phyloP scores from a whole-genome alignment of 2,113 vertebrate genomes.

The Actinemys pallida region DNA sequence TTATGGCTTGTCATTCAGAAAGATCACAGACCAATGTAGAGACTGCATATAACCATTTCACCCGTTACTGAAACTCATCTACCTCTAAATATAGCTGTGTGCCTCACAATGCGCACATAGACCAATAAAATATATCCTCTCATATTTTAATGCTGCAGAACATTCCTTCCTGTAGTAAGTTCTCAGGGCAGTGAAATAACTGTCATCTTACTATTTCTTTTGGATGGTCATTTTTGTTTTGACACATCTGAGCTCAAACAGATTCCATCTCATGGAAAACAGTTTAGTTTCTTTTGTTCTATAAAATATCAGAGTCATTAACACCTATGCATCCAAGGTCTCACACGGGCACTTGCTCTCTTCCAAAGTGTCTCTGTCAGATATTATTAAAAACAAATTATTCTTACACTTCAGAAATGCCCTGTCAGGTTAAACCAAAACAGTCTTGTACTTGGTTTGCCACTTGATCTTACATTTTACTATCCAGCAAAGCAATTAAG shows the following conservation, averaged over 20 bases:
- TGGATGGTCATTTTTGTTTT: conserved; percentile 14
- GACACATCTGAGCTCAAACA: conserved; percentile 1
- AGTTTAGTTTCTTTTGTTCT: not conserved
- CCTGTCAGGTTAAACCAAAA: not conserved
- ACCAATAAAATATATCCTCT: conserved; percentile 31
- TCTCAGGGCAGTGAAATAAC: not conserved
- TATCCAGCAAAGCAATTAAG: not conserved
- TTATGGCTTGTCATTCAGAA: conserved; percentile 17
- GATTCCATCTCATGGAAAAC: conserved; percentile 4
- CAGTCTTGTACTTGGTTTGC: not conserved
- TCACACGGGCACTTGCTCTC: not conserved
- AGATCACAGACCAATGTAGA: not conserved
- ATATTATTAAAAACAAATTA: conserved; percentile 15
- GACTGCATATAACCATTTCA: conserved; percentile 15
- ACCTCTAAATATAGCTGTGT: conserved; percentile 15
- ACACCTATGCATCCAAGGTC: not conserved
- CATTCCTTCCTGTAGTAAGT: not conserved
- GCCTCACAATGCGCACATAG: not conserved
- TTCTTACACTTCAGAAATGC: too few relatives aligned
- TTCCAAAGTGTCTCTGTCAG: not conserved
- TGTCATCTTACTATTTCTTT: not conserved
- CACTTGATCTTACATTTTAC: not conserved
- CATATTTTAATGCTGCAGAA: conserved; percentile 6
- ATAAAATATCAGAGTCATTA: not conserved
- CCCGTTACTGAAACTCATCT: conserved; percentile 39